Conservation (phyloP, 2,113 vertebrate species). For the Marmota monax region DNA sequence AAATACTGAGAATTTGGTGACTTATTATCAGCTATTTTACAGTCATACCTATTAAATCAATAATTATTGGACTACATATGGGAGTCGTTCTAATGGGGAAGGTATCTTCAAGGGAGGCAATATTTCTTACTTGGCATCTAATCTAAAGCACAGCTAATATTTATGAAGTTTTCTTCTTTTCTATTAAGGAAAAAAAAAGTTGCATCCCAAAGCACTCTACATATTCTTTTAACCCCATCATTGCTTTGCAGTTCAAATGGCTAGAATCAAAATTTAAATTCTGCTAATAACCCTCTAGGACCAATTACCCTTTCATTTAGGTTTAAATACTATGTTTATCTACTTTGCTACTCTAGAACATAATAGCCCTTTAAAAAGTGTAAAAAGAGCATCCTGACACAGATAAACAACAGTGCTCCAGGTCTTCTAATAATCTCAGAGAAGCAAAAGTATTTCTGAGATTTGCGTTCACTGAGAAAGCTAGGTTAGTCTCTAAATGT, state of each 20-base stretch:
- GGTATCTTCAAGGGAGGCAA: conserved; percentile 62
- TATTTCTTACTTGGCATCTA: neutral
- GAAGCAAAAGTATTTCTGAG: neutral
- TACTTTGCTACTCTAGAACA: neutral
- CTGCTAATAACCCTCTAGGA: conserved; percentile 57
- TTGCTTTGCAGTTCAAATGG: conserved; percentile 14
- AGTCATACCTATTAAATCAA: rapidly evolving
- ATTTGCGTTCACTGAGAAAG: conserved; percentile 1
- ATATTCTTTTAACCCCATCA: neutral
- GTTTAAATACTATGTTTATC: conserved; percentile 18
- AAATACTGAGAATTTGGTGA: conserved; percentile 16
- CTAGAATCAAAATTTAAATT: neutral
- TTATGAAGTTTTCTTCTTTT: neutral
- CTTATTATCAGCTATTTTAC: neutral
- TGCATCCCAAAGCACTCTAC: conserved; percentile 7
- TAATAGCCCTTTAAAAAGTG: conserved; percentile 8
- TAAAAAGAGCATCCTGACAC: conserved; percentile 28
- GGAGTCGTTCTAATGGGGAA: conserved; percentile 69
- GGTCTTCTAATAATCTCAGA: conserved; percentile 44
- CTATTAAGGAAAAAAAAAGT: conserved; percentile 32
- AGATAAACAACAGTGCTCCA: neutral
- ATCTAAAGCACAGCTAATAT: neutral
- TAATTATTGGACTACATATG: conserved; percentile 51
- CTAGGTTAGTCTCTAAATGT: neutral
- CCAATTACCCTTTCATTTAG: conserved; percentile 1